These are phyloP conservation scores for Schizotus pectinicornis DNA, from an alignment of 2,888 invertebrate genomes.

Conservation along the genomic window DNA sequence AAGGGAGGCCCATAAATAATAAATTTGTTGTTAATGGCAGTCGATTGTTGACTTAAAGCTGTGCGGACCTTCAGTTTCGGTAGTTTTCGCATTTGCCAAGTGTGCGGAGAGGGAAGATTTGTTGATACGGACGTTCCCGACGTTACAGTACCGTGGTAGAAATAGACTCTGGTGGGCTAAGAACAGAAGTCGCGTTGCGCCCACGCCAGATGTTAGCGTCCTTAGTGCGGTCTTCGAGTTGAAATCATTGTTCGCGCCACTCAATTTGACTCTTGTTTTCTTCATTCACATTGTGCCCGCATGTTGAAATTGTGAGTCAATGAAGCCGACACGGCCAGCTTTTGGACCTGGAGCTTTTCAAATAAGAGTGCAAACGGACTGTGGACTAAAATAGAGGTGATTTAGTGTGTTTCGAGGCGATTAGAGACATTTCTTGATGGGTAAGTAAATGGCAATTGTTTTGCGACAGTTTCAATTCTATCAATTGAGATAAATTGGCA, in stretches of 20 bases:
- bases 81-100: slow-evolving; percentile 19
- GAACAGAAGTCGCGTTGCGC: slow-evolving; percentile 30
- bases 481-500: slow-evolving; percentile 26
- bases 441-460: slow-evolving; percentile 12
- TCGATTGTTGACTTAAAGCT: slow-evolving; percentile 6
- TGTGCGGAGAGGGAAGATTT: slow-evolving; percentile 17
- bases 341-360: background rate
- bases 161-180: slow-evolving; percentile 26
- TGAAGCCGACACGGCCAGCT: slow-evolving; percentile 12
- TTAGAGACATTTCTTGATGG: slow-evolving; percentile 27
- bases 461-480: slow-evolving; percentile 14
- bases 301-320: slow-evolving; percentile 27
- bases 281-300: slow-evolving; percentile 17
- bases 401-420: slow-evolving; percentile 24
- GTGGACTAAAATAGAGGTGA: slow-evolving; percentile 32
- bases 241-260: background rate
- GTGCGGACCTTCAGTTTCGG: slow-evolving; percentile 1
- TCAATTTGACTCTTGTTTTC: background rate
- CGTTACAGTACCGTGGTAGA: slow-evolving; percentile 24
- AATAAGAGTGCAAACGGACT: slow-evolving; percentile 16
- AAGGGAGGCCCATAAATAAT: no score
- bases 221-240: slow-evolving; percentile 1
- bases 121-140: slow-evolving; percentile 18
- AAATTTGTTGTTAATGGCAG: background rate
- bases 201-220: slow-evolving; percentile 26